Conservation (phyloP, 53 echinoderm and acorn worm genomes). For the Temnopleurus reevesii region DNA sequence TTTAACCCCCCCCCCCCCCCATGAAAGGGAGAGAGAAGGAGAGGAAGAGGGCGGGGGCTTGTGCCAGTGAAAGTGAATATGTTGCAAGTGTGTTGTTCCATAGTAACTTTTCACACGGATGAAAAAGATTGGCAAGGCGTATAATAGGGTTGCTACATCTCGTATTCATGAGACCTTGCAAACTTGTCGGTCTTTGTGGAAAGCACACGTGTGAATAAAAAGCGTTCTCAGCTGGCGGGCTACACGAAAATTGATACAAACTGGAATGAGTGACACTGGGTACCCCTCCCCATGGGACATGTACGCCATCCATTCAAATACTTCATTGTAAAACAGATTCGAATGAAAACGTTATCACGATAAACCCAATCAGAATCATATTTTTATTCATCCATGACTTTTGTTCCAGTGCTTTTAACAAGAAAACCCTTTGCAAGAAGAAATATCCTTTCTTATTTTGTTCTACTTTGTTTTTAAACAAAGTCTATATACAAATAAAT, state of each 20-base stretch:
- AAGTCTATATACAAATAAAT: too few relatives aligned
- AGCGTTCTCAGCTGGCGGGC: constrained; percentile 26
- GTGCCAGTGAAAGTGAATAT: constrained; percentile 35
- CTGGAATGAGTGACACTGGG: neutral
- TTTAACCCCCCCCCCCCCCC: too few relatives aligned
- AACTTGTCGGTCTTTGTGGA: constrained; percentile 33
- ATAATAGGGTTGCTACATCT: constrained; percentile 9
- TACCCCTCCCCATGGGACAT: neutral
- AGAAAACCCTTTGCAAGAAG: too few relatives aligned
- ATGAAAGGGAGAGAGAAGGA: too few relatives aligned
- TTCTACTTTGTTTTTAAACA: too few relatives aligned
- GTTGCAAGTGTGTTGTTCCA: constrained; percentile 43
- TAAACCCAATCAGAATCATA: too few relatives aligned
- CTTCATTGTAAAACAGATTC: neutral
- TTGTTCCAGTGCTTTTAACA: too few relatives aligned
- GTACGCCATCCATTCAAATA: neutral
- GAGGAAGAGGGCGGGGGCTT: neutral
- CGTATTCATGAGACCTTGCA: constrained; percentile 31
- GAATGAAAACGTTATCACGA: too few relatives aligned
- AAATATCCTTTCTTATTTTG: too few relatives aligned
- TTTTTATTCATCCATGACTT: too few relatives aligned
- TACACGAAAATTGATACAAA: neutral
- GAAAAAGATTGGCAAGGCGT: constrained; percentile 23
- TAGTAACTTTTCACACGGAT: neutral
- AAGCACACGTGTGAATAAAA: constrained; percentile 28